A percentile compares a stretch with the other conserved stretches of the same genome.
Evolutionary conservation across 2,888 invertebrate genomes (phyloP).

Genomic region (Apamea epomidion): DNA sequence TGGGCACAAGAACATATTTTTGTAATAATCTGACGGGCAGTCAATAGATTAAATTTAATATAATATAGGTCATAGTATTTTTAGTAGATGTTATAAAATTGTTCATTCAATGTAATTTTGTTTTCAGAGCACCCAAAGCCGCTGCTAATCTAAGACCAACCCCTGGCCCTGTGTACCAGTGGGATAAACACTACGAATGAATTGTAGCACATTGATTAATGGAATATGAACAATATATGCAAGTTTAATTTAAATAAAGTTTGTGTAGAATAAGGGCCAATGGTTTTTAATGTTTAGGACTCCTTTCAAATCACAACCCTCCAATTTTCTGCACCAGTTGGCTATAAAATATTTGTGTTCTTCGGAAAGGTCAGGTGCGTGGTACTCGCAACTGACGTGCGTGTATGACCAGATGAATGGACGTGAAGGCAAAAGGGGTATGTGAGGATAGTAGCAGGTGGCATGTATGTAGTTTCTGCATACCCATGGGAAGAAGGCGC

Average conservation of each 20-base stretch:
- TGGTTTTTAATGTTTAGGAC: slow-evolving; percentile 6
- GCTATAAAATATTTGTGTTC: background rate
- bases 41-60: background rate
- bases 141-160: slow-evolving; percentile 84
- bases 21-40: background rate
- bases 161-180: slow-evolving; percentile 90
- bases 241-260: slow-evolving; percentile 66
- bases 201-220: slow-evolving; percentile 25
- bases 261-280: slow-evolving; percentile 59
- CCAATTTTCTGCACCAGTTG: background rate
- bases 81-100: background rate
- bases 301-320: background rate
- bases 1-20: background rate
- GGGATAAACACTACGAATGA: slow-evolving; percentile 89
- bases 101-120: background rate
- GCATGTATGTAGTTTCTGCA: too few relatives aligned
- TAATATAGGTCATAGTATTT: background rate
- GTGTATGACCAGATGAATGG: too few relatives aligned
- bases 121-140: slow-evolving; percentile 78
- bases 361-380: too few relatives aligned
- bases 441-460: too few relatives aligned
- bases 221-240: slow-evolving; percentile 31
- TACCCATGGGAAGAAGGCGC: too few relatives aligned
- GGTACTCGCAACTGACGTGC: too few relatives aligned
- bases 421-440: too few relatives aligned